Percentiles rank a stretch among this genome's conserved stretches.
Evolutionary conservation across 2,113 vertebrate genomes (phyloP).

Genomic region (Gobius niger): DNA sequence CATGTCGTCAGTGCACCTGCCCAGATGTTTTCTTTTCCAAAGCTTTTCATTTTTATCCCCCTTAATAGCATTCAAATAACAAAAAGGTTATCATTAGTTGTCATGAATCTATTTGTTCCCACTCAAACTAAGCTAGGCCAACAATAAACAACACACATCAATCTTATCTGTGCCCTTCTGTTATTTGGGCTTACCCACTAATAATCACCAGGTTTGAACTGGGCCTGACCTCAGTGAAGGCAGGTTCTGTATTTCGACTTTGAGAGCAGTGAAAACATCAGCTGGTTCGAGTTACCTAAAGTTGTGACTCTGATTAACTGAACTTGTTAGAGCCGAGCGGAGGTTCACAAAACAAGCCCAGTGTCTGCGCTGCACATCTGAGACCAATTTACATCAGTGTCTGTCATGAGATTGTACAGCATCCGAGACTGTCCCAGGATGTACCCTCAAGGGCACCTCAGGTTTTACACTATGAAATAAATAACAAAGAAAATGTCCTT

Average conservation of each 20-base stretch:
- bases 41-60: too few species aligned
- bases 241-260: not conserved
- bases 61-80: too few species aligned
- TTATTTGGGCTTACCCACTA: too few species aligned
- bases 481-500: too few species aligned
- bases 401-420: slow-evolving; percentile 66
- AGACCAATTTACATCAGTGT: slow-evolving; percentile 65
- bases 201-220: too few species aligned
- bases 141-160: too few species aligned
- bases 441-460: not conserved
- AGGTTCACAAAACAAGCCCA: slow-evolving; percentile 46
- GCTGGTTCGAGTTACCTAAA: slow-evolving; percentile 72
- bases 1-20: not conserved
- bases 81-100: too few species aligned
- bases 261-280: slow-evolving; percentile 72
- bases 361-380: slow-evolving; percentile 60
- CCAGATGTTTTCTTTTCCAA: not conserved
- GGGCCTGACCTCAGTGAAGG: too few species aligned
- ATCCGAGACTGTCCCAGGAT: slow-evolving; percentile 23
- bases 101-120: too few species aligned
- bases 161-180: too few species aligned
- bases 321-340: slow-evolving; percentile 49
- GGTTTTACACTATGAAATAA: too few species aligned
- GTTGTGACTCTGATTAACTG: slow-evolving; percentile 71
- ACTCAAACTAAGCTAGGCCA: too few species aligned